A percentile compares a stretch with the other conserved stretches of the same genome.
Conservation (phyloP, 2,113 vertebrate genomes). For the Glareola pratincola region DNA sequence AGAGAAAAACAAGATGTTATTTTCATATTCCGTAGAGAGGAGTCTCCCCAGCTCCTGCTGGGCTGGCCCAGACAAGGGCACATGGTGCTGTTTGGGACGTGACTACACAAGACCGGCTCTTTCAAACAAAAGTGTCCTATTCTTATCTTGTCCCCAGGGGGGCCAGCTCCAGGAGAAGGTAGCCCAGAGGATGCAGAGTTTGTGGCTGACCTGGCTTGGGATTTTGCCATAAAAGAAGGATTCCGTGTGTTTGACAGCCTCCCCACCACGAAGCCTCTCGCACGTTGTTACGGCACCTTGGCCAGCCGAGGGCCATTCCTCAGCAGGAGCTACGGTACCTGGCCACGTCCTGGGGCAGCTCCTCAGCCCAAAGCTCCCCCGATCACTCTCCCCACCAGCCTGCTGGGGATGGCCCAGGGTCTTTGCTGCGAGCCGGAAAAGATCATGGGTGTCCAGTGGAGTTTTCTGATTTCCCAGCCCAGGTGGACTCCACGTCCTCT, state of each 20-base stretch:
- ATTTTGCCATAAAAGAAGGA: slow-evolving; percentile 85
- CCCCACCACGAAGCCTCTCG: not conserved
- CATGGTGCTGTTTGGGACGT: not conserved
- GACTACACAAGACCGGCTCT: fast-evolving
- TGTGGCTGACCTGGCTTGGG: slow-evolving; percentile 78
- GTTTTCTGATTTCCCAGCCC: slow-evolving; percentile 10
- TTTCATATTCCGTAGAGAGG: not conserved
- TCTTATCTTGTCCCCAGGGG: slow-evolving; percentile 54
- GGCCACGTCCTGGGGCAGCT: not conserved
- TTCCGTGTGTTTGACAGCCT: slow-evolving; percentile 79
- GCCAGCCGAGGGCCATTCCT: fast-evolving
- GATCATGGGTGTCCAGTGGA: not conserved
- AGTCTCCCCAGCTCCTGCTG: not conserved
- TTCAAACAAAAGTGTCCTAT: not conserved
- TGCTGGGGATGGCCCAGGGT: not conserved
- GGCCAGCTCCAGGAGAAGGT: slow-evolving; percentile 21
- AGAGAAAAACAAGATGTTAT: not conserved
- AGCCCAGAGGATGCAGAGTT: slow-evolving; percentile 53
- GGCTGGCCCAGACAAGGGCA: not conserved
- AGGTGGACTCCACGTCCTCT: slow-evolving; percentile 19
- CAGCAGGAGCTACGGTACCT: slow-evolving; percentile 9
- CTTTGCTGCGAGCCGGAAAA: slow-evolving; percentile 10
- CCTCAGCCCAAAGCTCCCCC: not conserved
- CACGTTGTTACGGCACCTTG: slow-evolving; percentile 6
- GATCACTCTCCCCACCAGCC: slow-evolving; percentile 6